These are phyloP conservation scores for Myripristis murdjan DNA, from an alignment of 2,797 vertebrate genomes.

Conservation along the genomic window DNA sequence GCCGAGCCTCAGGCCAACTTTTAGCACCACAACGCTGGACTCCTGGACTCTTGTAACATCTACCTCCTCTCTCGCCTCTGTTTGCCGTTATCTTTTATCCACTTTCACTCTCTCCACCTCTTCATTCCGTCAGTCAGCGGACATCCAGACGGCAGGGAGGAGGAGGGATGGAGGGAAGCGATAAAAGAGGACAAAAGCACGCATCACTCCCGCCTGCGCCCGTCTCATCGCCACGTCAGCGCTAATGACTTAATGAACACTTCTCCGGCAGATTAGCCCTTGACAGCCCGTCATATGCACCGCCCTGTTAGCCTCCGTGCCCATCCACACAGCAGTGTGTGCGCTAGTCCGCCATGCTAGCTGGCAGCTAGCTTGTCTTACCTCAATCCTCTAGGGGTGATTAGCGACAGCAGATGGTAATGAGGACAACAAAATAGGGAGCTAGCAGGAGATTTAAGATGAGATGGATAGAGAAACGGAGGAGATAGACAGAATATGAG, in stretches of 20 bases:
- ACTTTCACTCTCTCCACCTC: constrained; percentile 51
- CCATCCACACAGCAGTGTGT: constrained; percentile 62
- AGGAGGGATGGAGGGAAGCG: constrained; percentile 60
- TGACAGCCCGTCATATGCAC: constrained; percentile 85
- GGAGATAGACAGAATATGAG: constrained; percentile 21
- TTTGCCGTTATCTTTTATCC: constrained; percentile 39
- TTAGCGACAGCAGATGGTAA: constrained; percentile 76
- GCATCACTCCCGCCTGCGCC: constrained; percentile 80
- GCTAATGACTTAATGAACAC: constrained; percentile 91
- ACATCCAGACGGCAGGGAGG: constrained; percentile 65
- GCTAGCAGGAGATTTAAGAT: constrained; percentile 70
- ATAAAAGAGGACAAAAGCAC: constrained; percentile 85
- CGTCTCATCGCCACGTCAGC: constrained; percentile 84
- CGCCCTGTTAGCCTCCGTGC: constrained; percentile 73
- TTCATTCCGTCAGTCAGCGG: constrained; percentile 76
- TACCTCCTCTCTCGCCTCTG: constrained; percentile 30
- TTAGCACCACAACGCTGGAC: constrained; percentile 52
- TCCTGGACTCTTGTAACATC: constrained; percentile 35
- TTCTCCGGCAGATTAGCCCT: constrained; percentile 87
- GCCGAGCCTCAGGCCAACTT: constrained; percentile 23
- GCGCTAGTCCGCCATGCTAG: constrained; percentile 66
- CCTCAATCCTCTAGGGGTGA: constrained; percentile 67
- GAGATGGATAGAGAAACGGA: constrained; percentile 41
- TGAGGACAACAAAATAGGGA: constrained; percentile 82
- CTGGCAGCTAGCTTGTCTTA: constrained; percentile 64